Evolutionary conservation across 2,888 invertebrate genomes (phyloP).

Genomic region (Eurois occulta): DNA sequence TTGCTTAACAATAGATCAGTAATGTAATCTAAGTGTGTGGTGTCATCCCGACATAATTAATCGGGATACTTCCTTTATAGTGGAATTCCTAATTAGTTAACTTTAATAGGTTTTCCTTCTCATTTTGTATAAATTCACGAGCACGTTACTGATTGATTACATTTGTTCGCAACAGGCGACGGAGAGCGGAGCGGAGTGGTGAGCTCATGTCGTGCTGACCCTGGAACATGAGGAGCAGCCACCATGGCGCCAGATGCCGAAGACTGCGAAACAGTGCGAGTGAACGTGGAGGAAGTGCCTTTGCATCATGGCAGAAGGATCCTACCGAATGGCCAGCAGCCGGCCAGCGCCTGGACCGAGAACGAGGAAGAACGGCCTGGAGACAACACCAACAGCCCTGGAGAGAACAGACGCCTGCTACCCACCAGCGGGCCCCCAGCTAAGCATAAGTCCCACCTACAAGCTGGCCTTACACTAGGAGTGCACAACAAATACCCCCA

Average conservation of each 20-base stretch:
- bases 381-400: slow-evolving; percentile 73
- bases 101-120: slow-evolving; percentile 64
- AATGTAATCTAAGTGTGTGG: not conserved
- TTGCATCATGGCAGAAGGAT: slow-evolving; percentile 76
- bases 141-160: slow-evolving; percentile 43
- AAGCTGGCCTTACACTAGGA: slow-evolving; percentile 81
- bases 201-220: slow-evolving; percentile 45
- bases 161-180: slow-evolving; percentile 56
- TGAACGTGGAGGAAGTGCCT: slow-evolving; percentile 71
- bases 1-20: not conserved
- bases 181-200: slow-evolving; percentile 28
- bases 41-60: slow-evolving; percentile 10
- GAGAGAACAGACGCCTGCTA: slow-evolving; percentile 80
- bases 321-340: slow-evolving; percentile 72
- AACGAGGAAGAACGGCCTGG: slow-evolving; percentile 72
- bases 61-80: slow-evolving; percentile 34
- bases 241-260: slow-evolving; percentile 81
- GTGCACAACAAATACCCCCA: slow-evolving; percentile 72
- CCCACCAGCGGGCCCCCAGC: slow-evolving; percentile 64
- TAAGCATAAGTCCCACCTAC: slow-evolving; percentile 74
- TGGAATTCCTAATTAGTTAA: slow-evolving; percentile 65
- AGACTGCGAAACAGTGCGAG: slow-evolving; percentile 77
- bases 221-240: slow-evolving; percentile 41
- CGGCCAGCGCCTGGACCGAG: slow-evolving; percentile 82
- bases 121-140: slow-evolving; percentile 55